Base-by-base conservation (phyloP, 2,888 invertebrate species). In the Germaria angustata region DNA sequence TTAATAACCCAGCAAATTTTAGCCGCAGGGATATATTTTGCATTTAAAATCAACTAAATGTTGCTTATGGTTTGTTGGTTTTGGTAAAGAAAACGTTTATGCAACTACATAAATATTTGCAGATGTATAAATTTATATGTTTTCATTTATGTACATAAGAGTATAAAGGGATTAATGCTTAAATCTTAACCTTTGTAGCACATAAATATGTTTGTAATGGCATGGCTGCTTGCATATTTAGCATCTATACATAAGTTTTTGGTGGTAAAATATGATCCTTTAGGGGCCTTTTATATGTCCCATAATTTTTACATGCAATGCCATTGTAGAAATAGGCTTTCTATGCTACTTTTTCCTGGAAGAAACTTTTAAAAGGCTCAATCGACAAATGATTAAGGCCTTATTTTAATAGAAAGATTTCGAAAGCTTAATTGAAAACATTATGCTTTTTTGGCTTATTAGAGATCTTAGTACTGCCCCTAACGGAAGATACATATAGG, bases 21-120 rank as follows among this genome's bases (percentile, higher is more conserved):
- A 57, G 8, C 46, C 22, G 7, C 8, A 34, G 57, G 59, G 22
- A 49, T 49, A 17, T 39, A 59, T 15, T 49, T 49, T 59, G 46
- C 44, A 71, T 71, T 24, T 46, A 59, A 59, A 57, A 57, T 57
- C 15, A 49, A 22, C 49, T 49, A n/a, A 59, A 46, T 15, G 13
- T 7, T 49, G 49, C 49, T 17, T 24, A 24, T 17, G 13, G 3
- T 17, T 24, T 36, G 36, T 49, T 36, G 49, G 36, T n/a, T 49
- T 24, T 49, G n/a, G 13, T 36, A 39, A n/a, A 24, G 59, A 22
- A 71, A 36, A 69, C 44, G 44, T 57, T 57, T 55, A 11, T 32
- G 55, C n/a, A 44, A 32, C 11, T 55, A 44, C n/a, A 32, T 11
- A 34, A 46, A 57, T 57, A 44, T 59, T 20, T 46, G 17, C 8